phyloP scores from a whole-genome alignment of 2,113 vertebrate genomes.

The Bucco capensis region DNA sequence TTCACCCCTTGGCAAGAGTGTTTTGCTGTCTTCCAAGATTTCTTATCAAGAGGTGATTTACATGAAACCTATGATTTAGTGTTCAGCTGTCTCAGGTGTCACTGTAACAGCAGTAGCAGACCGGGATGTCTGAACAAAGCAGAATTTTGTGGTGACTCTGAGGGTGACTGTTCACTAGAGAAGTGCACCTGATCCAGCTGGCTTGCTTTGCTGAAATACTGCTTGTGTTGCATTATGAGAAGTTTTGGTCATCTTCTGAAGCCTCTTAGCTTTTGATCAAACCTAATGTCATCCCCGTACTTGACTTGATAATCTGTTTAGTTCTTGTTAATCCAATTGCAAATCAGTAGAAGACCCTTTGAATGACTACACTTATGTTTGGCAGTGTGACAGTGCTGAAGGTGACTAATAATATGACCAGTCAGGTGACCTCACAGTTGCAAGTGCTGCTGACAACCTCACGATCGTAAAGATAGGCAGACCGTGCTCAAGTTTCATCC shows the following conservation, averaged over 20 bases:
- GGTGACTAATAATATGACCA: background rate
- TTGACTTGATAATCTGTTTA: conserved; percentile 29
- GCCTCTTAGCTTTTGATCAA: conserved; percentile 12
- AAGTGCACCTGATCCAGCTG: background rate
- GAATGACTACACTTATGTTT: background rate
- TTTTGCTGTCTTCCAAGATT: background rate
- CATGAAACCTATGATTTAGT: background rate
- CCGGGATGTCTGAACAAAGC: background rate
- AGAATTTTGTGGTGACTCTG: background rate
- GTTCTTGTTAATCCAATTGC: conserved; percentile 39
- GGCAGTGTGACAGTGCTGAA: background rate
- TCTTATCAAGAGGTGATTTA: background rate
- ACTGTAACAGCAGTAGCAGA: background rate
- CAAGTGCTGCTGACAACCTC: background rate
- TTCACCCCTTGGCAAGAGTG: background rate
- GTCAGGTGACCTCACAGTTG: background rate
- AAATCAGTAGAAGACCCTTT: conserved; percentile 3
- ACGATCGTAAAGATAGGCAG: background rate
- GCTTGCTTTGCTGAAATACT: background rate
- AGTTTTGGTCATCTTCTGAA: background rate
- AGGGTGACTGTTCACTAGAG: background rate
- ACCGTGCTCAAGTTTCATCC: background rate
- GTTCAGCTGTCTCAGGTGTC: background rate
- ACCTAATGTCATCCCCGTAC: background rate
- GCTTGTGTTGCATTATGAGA: background rate